Evolutionary conservation across 2,797 vertebrate genomes (phyloP), one percentile per base, ranked within the genome.

Genomic region (Crax fasciolata): DNA sequence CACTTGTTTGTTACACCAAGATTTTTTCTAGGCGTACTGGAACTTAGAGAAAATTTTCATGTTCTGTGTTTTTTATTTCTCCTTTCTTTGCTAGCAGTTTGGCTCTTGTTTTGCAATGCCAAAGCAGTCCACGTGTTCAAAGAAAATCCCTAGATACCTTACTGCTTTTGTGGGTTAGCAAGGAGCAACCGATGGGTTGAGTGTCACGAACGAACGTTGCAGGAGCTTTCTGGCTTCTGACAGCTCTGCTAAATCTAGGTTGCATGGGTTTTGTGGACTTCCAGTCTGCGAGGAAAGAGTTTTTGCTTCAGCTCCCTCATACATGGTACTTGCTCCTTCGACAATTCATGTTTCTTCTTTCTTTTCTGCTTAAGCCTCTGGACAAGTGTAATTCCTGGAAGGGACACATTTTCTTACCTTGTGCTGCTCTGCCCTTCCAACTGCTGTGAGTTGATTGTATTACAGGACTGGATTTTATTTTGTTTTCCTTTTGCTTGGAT

Each of bases 281-380:
- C 46, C 18, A 58, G 46, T 35, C 62, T 85, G 3, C 38, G 15
- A 67, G 30, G n/a, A 91, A 2, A 12, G 62, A 75, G 16, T 6
- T 83, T 68, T 87, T 86, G 23, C 66, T 95, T 92, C 73, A 86
- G 58, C 75, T 87, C 46, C 41, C 23, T 85, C 7, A 4, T 51
- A 28, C 15, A 92, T 59, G 23, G 35, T 91, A 55, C 84, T 87
- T 90, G 49, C 84, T 89, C 75, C 92, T 96, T 87, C 94, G 66
- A 91, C 77, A 58, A 24, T 39, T 63, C 62, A 6, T 17, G 6
- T 94, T 87, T 96, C 91, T 92, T 87, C 89, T 91, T 89, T 94
- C 73, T 85, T 91, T 28, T 91, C 67, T 92, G 87, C 94, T 72
- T 92, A 96, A 95, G 89, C 87, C 44, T 96, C 83, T 92, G 84